These are phyloP conservation scores for Epinephelus cyanopodus DNA, from an alignment of 2,113 vertebrate species.

Conservation along the genomic window DNA sequence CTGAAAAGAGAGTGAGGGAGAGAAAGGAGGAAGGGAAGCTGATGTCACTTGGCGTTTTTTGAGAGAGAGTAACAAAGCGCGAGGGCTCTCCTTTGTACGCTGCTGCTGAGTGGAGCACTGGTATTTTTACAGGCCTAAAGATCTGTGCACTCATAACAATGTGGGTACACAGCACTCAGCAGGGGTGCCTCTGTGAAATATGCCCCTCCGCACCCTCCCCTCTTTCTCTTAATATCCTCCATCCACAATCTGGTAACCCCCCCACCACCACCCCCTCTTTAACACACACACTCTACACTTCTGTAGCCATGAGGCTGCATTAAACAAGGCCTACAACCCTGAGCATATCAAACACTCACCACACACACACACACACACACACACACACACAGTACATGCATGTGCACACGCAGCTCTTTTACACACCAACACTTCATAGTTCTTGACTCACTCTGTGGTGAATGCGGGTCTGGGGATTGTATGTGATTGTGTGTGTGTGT, in stretches of 20 bases:
- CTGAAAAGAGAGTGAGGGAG: not conserved
- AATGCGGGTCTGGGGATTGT: slow-evolving; percentile 79
- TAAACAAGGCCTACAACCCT: slow-evolving; percentile 91
- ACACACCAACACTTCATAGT: slow-evolving; percentile 86
- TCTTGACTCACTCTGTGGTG: slow-evolving; percentile 92
- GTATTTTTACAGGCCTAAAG: slow-evolving; percentile 93
- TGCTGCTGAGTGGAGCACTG: slow-evolving; percentile 85
- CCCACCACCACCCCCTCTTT: slow-evolving; percentile 67
- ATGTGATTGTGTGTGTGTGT: slow-evolving; percentile 15
- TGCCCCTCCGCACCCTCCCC: slow-evolving; percentile 87
- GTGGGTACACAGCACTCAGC: slow-evolving; percentile 91
- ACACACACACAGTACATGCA: slow-evolving; percentile 82
- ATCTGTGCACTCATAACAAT: slow-evolving; percentile 90
- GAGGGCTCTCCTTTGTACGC: slow-evolving; percentile 81
- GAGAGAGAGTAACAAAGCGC: slow-evolving; percentile 77
- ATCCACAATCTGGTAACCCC: slow-evolving; percentile 89
- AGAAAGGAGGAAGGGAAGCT: slow-evolving; percentile 63
- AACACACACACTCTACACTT: slow-evolving; percentile 36
- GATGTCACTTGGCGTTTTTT: slow-evolving; percentile 77
- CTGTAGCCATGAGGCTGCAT: slow-evolving; percentile 88
- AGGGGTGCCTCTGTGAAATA: slow-evolving; percentile 90
- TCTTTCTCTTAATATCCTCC: slow-evolving; percentile 83
- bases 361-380: slow-evolving; percentile 53
- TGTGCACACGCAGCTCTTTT: slow-evolving; percentile 58
- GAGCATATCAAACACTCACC: slow-evolving; percentile 83